A percentile compares a stretch with the other conserved stretches of the same genome.
Evolutionary conservation across 2,113 vertebrate species (phyloP).

Genomic region (Mixornis gularis): DNA sequence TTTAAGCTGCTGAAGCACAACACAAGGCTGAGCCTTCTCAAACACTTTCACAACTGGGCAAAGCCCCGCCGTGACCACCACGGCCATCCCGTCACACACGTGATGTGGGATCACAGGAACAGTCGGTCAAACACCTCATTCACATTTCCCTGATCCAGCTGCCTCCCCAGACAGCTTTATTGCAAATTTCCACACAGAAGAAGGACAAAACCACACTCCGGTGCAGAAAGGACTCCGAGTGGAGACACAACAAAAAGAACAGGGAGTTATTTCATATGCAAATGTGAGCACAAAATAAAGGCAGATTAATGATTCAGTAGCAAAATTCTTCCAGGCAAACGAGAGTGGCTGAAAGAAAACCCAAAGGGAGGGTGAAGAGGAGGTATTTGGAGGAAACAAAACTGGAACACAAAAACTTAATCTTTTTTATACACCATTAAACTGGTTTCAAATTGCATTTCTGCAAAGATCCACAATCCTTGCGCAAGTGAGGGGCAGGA

Average conservation of each 20-base stretch:
- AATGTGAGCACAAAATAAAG: neutral
- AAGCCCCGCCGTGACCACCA: neutral
- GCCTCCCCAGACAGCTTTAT: neutral
- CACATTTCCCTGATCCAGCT: neutral
- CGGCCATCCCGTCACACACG: neutral
- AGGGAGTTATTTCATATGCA: neutral
- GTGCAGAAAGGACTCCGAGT: neutral
- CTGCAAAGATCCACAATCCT: neutral
- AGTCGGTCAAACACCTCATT: neutral
- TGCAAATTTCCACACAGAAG: neutral
- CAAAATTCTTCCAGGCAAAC: neutral
- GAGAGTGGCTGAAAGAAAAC: neutral
- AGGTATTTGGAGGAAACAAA: neutral
- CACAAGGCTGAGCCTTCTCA: neutral
- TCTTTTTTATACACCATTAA: neutral
- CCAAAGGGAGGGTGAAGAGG: neutral
- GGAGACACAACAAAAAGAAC: neutral
- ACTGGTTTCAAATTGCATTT: neutral
- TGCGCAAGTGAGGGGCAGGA: neutral
- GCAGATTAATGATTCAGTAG: neutral
- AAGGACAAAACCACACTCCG: neutral
- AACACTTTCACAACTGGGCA: neutral
- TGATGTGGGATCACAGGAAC: neutral
- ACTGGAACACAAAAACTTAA: neutral
- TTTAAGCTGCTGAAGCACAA: neutral